Base-by-base conservation (phyloP, 2,113 vertebrate species). In the Rattus rattus region DNA sequence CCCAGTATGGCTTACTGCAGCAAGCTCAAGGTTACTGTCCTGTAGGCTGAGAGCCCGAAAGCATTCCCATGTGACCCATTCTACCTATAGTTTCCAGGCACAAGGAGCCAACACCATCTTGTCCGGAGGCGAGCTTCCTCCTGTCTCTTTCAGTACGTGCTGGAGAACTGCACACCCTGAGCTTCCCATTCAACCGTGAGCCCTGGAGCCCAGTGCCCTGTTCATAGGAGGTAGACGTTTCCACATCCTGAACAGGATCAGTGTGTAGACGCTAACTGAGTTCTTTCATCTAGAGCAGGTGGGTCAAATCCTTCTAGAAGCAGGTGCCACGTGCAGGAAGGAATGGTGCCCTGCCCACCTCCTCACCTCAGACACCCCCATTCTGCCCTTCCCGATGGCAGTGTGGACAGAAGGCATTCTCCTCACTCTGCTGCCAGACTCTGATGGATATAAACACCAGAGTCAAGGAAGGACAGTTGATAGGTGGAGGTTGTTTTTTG, bases 261-360 rank as follows among this genome's bases (percentile, higher is more conserved):
- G 26, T 5, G 0, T 3, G 26, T 6, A 7, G 14, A 33, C 49
- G 12, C 22, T 26, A 30, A 16, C 33, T 72, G 9, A 85, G 75
- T 54, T 43, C 54, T 65, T 88, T 63, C 26, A 61, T 49, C 73
- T 17, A 36, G 49, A 89, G 28, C 79, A 88, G 76, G 61, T 43
- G 56, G 93, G 79, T 47, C 88, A 85, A 70, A 84, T 47, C 54
- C 63, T 94, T 69, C 61, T 76, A 14, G 73, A 92, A 88, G 88
- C 88, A 75, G 3, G n/a, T 3, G 43, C 43, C 3, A 2, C 4
- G 0, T 3, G 47, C 56, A 24, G 19, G 69, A 80, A 39, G 17
- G n/a, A 61, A 2, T 56, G 52, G 39, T 61, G 91, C 52, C 47
- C 36, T 81, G 8, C 26, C 39, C 26, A 33, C 9, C 14, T 4